A percentile compares a stretch with the other conserved stretches of the same genome.
Conservation (phyloP, 1,140 invertebrate genomes). For the Gonioctena quinquepunctata region DNA sequence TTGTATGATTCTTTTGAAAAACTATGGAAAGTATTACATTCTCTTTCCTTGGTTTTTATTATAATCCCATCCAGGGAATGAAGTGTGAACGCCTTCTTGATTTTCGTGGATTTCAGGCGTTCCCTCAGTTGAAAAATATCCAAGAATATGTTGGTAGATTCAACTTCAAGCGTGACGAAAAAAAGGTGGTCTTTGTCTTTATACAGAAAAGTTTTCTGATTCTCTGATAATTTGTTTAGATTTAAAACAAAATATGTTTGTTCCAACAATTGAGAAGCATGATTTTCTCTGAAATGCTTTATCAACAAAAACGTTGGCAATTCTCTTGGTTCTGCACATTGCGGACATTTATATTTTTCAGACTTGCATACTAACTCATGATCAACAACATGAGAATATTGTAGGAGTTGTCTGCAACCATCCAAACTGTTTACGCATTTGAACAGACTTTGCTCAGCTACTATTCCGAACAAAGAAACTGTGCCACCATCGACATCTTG, state of each 20-base stretch:
- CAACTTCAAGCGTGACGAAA: background rate
- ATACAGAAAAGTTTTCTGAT: background rate
- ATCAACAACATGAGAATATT: background rate
- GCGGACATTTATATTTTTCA: background rate
- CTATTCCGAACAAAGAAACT: constrained; percentile 7
- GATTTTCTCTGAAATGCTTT: background rate
- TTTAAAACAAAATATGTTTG: background rate
- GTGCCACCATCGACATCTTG: background rate
- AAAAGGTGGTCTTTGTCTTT: background rate
- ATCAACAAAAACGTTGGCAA: background rate
- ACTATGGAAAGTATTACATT: too few relatives aligned
- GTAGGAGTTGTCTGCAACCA: constrained; percentile 5
- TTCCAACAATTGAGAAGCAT: background rate
- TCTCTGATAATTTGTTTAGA: too few relatives aligned
- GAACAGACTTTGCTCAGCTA: background rate
- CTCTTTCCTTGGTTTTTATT: too few relatives aligned
- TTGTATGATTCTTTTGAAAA: too few relatives aligned
- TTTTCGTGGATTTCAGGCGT: background rate
- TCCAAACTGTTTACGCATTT: constrained; percentile 9
- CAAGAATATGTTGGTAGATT: background rate
- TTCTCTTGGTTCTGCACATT: background rate
- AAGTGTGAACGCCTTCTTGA: background rate
- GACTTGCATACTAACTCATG: background rate
- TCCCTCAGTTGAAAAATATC: background rate
- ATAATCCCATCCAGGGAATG: too few relatives aligned